Percentiles rank a stretch among this genome's conserved stretches.
Conservation (phyloP, 2,888 invertebrate genomes). For the Abscondita cerata region DNA sequence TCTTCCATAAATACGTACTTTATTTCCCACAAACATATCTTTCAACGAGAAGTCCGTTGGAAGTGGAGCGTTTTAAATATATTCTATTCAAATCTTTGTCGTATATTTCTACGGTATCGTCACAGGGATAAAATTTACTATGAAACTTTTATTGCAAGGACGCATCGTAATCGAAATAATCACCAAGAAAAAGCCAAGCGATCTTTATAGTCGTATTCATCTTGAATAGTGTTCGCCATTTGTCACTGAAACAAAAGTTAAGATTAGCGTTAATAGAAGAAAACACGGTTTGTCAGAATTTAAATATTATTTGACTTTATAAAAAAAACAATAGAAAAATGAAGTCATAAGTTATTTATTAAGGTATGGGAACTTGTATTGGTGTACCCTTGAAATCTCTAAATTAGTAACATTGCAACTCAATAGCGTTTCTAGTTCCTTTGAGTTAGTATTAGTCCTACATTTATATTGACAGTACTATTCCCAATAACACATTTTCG, state of each 20-base stretch:
- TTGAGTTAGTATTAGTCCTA: no score
- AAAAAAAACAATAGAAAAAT: no score
- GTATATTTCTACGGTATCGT: constrained; percentile 79
- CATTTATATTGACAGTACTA: no score
- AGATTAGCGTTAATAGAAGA: no score
- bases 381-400: no score
- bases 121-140: constrained; percentile 77
- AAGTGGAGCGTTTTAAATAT: constrained; percentile 69
- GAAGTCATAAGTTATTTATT: no score
- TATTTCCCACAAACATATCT: constrained; percentile 77
- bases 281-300: no score
- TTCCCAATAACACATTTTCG: no score
- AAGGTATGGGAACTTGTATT: no score
- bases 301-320: no score
- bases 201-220: constrained; percentile 62
- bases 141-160: constrained; percentile 76
- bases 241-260: constrained; percentile 7
- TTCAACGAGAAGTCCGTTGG: constrained; percentile 69
- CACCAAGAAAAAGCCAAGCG: constrained; percentile 73
- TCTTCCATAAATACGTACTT: constrained; percentile 75
- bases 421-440: no score
- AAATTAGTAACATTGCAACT: no score
- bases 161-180: constrained; percentile 88
- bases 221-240: constrained; percentile 18
- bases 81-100: constrained; percentile 52